Evolutionary conservation across 2,113 vertebrate genomes (phyloP).

Genomic region (Eulemur macaco): DNA sequence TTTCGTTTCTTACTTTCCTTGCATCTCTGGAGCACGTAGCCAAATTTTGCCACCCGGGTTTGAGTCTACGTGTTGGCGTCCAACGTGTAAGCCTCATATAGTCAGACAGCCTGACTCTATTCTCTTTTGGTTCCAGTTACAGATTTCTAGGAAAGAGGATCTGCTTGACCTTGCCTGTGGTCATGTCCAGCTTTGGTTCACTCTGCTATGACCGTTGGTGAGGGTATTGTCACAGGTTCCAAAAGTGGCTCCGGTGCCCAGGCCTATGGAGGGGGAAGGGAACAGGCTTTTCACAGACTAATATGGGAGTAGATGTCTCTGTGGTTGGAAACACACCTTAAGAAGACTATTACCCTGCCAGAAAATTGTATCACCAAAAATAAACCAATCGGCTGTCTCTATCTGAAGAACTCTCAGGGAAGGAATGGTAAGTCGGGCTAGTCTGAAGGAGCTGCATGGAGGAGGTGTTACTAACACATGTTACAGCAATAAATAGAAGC

Average conservation of each 20-base stretch:
- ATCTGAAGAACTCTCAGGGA: neutral
- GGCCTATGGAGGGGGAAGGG: neutral
- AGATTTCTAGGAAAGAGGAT: neutral
- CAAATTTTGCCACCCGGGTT: neutral
- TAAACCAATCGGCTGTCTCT: neutral
- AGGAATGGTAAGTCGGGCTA: neutral
- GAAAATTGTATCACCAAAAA: neutral
- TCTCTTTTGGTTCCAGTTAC: neutral
- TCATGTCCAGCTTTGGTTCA: neutral
- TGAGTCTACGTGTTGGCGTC: neutral
- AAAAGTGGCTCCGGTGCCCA: neutral
- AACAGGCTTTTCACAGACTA: neutral
- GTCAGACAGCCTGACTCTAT: neutral
- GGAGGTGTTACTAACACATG: neutral
- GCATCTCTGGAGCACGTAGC: neutral
- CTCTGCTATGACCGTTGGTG: neutral
- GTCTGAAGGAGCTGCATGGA: neutral
- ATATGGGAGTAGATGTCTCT: neutral
- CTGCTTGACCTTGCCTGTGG: neutral
- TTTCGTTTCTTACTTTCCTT: neutral
- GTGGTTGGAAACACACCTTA: neutral
- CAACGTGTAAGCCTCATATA: neutral
- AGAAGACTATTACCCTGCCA: neutral
- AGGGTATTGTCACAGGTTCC: neutral
- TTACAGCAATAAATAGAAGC: neutral